Evolutionary conservation across 1,140 invertebrate genomes (phyloP).

Genomic region (Scaptomyza montana): DNA sequence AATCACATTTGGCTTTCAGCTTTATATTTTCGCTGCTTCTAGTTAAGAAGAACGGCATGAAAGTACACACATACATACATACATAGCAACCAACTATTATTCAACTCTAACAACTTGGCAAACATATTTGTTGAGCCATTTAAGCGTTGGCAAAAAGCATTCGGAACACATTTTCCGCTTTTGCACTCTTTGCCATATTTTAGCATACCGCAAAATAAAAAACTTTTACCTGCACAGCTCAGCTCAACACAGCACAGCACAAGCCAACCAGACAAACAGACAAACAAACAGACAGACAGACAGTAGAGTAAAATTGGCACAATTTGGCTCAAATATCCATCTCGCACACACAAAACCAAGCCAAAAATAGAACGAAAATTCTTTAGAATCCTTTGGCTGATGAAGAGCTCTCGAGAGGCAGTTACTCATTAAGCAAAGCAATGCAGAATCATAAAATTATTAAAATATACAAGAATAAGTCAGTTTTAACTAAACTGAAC

Average conservation of each 20-base stretch:
- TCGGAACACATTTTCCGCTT: constrained; percentile 24
- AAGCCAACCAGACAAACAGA: no score
- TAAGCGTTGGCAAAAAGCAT: constrained; percentile 13
- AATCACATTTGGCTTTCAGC: not conserved
- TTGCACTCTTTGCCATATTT: constrained; percentile 4
- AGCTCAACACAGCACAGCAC: not conserved
- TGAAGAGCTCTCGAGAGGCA: not conserved
- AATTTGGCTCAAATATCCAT: constrained; percentile 16
- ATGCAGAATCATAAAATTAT: no score
- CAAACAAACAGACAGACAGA: not conserved
- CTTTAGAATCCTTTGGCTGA: not conserved
- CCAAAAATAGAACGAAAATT: not conserved
- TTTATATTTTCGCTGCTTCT: no score
- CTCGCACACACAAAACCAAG: not conserved
- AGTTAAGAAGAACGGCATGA: not conserved
- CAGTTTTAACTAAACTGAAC: no score
- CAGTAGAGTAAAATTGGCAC: constrained; percentile 18
- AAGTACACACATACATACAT: not conserved
- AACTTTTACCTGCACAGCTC: constrained; percentile 13
- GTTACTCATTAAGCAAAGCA: not conserved
- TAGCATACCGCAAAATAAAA: constrained; percentile 20
- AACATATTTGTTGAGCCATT: constrained; percentile 32
- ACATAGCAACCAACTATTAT: not conserved
- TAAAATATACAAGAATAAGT: no score
- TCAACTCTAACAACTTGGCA: constrained; percentile 9